Evolutionary conservation across 2,797 vertebrate genomes (phyloP), one percentile per base, ranked within the genome.

Genomic region (Epinephelus awoara): DNA sequence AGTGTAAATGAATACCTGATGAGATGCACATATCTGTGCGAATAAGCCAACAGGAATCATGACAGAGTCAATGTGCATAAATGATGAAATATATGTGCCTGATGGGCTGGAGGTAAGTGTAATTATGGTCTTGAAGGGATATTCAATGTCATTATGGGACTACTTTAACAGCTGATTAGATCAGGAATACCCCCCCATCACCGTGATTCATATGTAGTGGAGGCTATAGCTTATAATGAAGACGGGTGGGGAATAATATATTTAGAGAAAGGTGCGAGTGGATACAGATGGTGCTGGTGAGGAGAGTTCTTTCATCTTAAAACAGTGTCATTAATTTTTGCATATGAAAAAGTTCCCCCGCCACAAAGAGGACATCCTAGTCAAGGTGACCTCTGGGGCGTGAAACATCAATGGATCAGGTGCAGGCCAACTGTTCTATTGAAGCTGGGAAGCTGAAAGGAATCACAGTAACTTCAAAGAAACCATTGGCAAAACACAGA

Each of bases 341-440:
- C 89, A 91, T 86, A 86, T 88, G 80, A 90, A 90, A 89, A 88
- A 77, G 56, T 80, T 76, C 51, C 47, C 2, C 11, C 5, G 10
- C 49, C 55, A 70, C 75, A 84, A 78, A 90, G 73, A 82, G 72
- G n/a, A 71, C 59, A 67, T 51, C 61, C 69, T 38, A 7, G 73
- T 77, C 75, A 92, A 86, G 88, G 81, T 85, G 82, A 94, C 89
- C 88, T 87, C 74, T 78, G 64, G 68, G 85, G 80, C 34, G 4
- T 76, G 74, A 83, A 85, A 89, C 87, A 90, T 93, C 91, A 94
- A 91, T 88, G 81, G 79, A 87, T 92, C 87, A 91, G 91, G 89
- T 90, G 88, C 72, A 68, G 72, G 51, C 71, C 75, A 84, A 86
- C 89, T 82, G 85, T 67, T 92, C 84, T 57, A 83, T 77, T 90